Base-by-base conservation (phyloP, 64 coral and sea anemone species). In the Platygyra sinensis region DNA sequence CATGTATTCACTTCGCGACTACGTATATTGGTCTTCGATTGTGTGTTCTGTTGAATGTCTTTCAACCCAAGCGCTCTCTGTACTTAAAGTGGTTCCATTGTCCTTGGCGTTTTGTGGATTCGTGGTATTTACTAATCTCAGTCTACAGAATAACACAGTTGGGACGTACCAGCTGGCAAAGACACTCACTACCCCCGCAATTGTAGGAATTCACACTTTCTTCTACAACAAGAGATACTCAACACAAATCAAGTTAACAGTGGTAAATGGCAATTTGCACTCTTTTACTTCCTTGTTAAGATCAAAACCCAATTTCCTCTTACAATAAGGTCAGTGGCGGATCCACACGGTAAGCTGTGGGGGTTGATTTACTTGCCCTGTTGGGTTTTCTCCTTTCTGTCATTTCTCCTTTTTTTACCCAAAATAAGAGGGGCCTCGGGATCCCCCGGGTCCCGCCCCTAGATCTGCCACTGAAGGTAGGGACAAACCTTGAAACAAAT, bases 71-170 rank as follows among this genome's bases (percentile, higher is more conserved):
- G 59, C 83, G 87, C 86, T 99, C 51, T 94, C 97, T 17, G 51
- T 96, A 9, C 14, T 82, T 18, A 86, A 96, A 85, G 95, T 99
- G 88, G 79, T 96, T 42, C 94, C 97, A 2, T 52, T 99, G 31
- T 99, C 94, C 19, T 67, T 99, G 29, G 90, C 94, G 0, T 99
- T 99, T 55, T 99, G 97, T 81, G 97, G 97, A 5, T 99, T 99
- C 74, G 97, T 99, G 15, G 97, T 99, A 11, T 99, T 99, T 39
- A 99, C 97, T 12, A 99, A 99, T 77, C 75, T 99, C 1, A 99
- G 97, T 72, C 89, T 99, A 78, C 97, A 99, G 77, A 99, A 96
- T 67, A 99, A 99, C 51, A 99, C 97, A 11, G 86, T 99, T 27
- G 97, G 97, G 19, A 99, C 97, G 0, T 99, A 99, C 29, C 97